Conservation (phyloP, 2,113 vertebrate genomes). For the Forbesichthys papilliferus region DNA sequence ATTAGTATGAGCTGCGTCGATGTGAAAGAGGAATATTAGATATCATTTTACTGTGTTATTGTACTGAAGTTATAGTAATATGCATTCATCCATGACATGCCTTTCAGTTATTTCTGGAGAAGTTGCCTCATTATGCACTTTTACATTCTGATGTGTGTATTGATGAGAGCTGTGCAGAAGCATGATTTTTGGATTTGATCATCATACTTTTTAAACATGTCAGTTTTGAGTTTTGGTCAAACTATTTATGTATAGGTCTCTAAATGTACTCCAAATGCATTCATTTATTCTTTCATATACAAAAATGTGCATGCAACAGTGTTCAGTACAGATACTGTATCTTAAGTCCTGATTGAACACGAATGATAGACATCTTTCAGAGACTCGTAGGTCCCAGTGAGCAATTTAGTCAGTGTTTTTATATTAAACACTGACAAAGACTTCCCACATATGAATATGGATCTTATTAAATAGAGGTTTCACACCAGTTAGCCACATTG, state of each 20-base stretch:
- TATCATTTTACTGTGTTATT: constrained; percentile 23
- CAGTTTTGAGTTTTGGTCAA: not conserved
- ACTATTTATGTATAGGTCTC: not conserved
- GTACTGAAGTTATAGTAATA: not conserved
- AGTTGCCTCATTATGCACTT: not conserved
- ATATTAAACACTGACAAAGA: constrained; percentile 2
- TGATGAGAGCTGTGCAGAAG: not conserved
- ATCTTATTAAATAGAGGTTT: not conserved
- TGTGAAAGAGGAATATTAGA: constrained; percentile 11
- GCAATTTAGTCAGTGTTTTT: not conserved
- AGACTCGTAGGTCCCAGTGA: not conserved
- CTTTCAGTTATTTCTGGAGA: not conserved
- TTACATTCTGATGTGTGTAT: not conserved
- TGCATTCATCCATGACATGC: constrained; percentile 3
- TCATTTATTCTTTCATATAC: not conserved
- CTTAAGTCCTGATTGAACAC: not conserved
- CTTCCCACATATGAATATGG: constrained; percentile 54
- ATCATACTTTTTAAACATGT: not conserved
- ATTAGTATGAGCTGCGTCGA: constrained; percentile 32
- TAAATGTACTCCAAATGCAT: too few species aligned
- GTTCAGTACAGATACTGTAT: not conserved
- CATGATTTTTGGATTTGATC: not conserved
- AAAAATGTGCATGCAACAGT: not conserved
- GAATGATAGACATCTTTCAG: not conserved
- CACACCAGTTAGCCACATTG: constrained; percentile 50